Conservation (phyloP, 1,140 invertebrate species). For the Cataglyphis hispanica region DNA sequence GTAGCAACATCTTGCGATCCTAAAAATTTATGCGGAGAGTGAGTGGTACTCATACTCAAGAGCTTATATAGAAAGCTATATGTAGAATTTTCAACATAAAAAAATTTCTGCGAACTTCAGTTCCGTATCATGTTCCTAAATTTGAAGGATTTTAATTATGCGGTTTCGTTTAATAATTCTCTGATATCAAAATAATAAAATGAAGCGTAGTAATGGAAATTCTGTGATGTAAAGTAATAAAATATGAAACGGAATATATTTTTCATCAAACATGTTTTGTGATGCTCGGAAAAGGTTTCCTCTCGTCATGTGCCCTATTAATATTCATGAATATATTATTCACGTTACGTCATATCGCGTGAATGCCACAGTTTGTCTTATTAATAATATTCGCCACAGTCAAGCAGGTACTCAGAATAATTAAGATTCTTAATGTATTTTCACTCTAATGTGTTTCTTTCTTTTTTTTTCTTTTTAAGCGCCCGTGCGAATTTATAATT, state of each 20-base stretch:
- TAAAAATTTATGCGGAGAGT: slow-evolving; percentile 73
- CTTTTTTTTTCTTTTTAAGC: neutral
- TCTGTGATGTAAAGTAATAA: neutral
- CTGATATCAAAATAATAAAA: slow-evolving; percentile 12
- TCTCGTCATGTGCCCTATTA: neutral
- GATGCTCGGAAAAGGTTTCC: neutral
- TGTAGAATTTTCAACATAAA: neutral
- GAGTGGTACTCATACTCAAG: neutral
- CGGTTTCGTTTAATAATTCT: neutral
- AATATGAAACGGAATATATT: slow-evolving; percentile 2
- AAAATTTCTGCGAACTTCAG: neutral
- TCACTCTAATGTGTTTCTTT: too few species aligned
- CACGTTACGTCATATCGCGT: neutral
- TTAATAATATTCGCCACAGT: slow-evolving; percentile 36
- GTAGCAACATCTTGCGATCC: slow-evolving; percentile 83
- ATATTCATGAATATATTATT: slow-evolving; percentile 41
- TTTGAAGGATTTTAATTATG: slow-evolving; percentile 6
- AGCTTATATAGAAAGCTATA: neutral
- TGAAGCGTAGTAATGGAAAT: neutral
- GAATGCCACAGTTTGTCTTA: slow-evolving; percentile 9
- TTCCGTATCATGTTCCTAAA: neutral
- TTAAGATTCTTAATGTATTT: slow-evolving; percentile 15
- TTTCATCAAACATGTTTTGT: slow-evolving; percentile 25
- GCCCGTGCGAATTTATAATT: slow-evolving; percentile 1
- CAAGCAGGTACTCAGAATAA: slow-evolving; percentile 34